Evolutionary conservation across 2,888 invertebrate species (phyloP).

Genomic region (Pseudolycoriella hygida): DNA sequence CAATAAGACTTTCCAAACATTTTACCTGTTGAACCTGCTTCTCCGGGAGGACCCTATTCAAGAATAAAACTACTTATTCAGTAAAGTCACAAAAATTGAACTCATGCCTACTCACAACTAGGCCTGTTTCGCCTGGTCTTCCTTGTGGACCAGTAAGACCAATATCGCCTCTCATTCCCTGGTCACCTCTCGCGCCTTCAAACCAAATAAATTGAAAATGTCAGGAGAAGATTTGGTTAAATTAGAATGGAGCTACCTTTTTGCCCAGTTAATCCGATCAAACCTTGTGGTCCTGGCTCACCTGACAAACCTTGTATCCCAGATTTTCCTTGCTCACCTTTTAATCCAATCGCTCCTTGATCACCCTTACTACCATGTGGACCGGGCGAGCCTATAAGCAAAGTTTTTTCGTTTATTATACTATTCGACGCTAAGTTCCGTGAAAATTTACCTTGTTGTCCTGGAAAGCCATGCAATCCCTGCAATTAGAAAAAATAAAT

Average conservation of each 20-base stretch:
- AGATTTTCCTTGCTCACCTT: conserved; percentile 50
- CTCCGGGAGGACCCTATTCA: conserved; percentile 54
- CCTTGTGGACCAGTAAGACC: conserved; percentile 64
- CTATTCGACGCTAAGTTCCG: no score
- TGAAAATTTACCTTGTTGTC: conserved; percentile 37
- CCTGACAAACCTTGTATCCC: conserved; percentile 43
- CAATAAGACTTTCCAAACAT: no score
- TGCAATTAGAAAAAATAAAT: conserved; percentile 22
- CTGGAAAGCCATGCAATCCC: conserved; percentile 49
- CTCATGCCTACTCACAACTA: conserved; percentile 39
- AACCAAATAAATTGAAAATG: conserved; percentile 45
- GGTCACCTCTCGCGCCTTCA: conserved; percentile 59
- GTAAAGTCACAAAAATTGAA: not conserved
- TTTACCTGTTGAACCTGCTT: conserved; percentile 42
- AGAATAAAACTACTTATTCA: conserved; percentile 1
- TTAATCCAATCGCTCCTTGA: conserved; percentile 47
- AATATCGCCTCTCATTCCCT: conserved; percentile 55
- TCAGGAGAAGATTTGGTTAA: no score
- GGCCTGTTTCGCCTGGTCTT: conserved; percentile 55
- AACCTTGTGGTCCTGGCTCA: conserved; percentile 34
- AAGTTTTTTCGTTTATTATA: no score
- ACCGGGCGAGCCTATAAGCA: conserved; percentile 34
- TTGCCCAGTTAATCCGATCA: conserved; percentile 19
- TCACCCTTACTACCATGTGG: conserved; percentile 56
- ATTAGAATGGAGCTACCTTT: not conserved